Base-by-base conservation (phyloP, 2,113 vertebrate genomes). In the Macrotus californicus region DNA sequence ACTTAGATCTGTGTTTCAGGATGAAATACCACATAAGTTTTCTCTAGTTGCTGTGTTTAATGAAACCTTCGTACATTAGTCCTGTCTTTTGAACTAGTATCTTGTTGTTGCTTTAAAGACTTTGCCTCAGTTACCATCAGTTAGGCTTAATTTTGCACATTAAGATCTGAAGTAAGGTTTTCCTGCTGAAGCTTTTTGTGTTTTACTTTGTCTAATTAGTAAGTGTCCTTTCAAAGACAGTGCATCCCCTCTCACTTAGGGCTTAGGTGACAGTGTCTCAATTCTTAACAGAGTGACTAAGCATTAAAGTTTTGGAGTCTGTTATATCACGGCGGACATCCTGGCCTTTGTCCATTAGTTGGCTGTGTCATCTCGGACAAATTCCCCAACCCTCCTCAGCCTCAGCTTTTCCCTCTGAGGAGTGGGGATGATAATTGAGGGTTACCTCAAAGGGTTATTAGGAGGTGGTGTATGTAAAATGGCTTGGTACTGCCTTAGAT, bases 111-210 rank as follows among this genome's bases (percentile, higher is more conserved):
- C 61, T 43, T 13, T n/a, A 16, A 91, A 61, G 39, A 61, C 34
- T 87, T 39, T 94, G 52, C 46, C 67, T 94, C 76, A 88, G 2
- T 77, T 85, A 75, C 29, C 13, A 29, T 85, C 24, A 9, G 14
- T 46, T 82, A 73, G 36, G 34, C 89, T 96, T 89, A 41, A 11
- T 93, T 95, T 96, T 86, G 50, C 7, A 88, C 64, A 81, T 29
- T 66, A 82, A 86, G 15, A 85, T 88, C 48, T 72, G 54, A 89
- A 93, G 29, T 75, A 72, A 52, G 16, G 88, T 52, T 94, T 91
- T 18, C 21, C 48, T 94, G 34, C 64, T 77, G 69, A 52, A 82
- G 34, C 46, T 50, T 41, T 10, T 70, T 85, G 26, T 50, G 22
- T 54, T 91, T 84, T 92, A 54, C 56, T 82, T 89, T 90, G 52